A percentile compares a stretch with the other conserved stretches of the same genome.
These are phyloP conservation scores for Limenitis arthemis DNA, from an alignment of 2,888 invertebrate species.

Conservation along the genomic window DNA sequence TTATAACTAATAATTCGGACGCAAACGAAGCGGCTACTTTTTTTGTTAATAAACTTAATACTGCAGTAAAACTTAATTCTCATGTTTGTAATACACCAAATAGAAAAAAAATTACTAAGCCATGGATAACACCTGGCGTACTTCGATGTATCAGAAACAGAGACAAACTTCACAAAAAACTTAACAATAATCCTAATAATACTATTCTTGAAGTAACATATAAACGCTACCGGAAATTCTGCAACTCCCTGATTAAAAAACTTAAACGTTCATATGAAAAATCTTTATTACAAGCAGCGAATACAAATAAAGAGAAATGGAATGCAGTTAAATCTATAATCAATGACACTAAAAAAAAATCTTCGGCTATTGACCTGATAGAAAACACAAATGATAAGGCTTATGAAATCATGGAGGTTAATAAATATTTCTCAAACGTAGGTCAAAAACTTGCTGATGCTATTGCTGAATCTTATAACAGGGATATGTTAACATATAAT, in stretches of 20 bases:
- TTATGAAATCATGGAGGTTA: background rate
- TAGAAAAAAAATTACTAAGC: background rate
- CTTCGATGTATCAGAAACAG: background rate
- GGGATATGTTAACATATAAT: background rate
- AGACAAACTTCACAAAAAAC: conserved; percentile 2
- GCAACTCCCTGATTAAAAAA: conserved; percentile 1
- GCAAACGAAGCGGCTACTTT: too few relatives aligned
- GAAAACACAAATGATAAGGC: background rate
- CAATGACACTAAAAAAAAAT: background rate
- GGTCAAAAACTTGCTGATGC: background rate
- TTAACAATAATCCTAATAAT: conserved; percentile 1
- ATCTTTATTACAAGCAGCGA: conserved; percentile 1
- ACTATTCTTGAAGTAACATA: conserved; percentile 6
- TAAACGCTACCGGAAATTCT: conserved; percentile 5
- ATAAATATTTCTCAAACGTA: conserved; percentile 2
- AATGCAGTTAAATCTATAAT: conserved; percentile 4
- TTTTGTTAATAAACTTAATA: too few relatives aligned
- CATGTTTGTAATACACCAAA: too few relatives aligned
- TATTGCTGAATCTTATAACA: background rate
- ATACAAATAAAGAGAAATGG: conserved; percentile 7
- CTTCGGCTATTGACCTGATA: background rate
- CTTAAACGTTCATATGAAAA: conserved; percentile 6
- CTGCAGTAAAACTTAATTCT: too few relatives aligned
- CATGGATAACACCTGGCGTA: conserved; percentile 1
- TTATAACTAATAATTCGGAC: too few relatives aligned